Conservation (phyloP, 2,888 invertebrate species). For the Cryptus viduatorius region DNA sequence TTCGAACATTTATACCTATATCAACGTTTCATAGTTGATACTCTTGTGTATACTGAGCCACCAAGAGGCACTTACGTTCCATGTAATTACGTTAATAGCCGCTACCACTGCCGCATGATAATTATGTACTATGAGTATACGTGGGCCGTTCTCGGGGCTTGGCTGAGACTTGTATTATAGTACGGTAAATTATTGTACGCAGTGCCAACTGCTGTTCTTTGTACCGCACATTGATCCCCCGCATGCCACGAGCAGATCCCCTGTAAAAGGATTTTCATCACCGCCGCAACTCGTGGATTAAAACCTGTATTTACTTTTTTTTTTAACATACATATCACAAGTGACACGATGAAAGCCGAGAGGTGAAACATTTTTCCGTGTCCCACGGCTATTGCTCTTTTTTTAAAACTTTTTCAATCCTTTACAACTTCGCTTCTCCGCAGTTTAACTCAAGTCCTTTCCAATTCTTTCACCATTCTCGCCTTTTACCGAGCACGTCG, state of each 20-base stretch:
- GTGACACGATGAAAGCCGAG: background rate
- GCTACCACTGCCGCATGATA: conserved; percentile 67
- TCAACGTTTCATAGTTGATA: conserved; percentile 53
- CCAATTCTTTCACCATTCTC: background rate
- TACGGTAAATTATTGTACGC: conserved; percentile 55
- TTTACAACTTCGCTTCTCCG: background rate
- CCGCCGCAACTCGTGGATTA: background rate
- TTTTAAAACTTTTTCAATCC: background rate
- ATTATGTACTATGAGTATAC: conserved; percentile 60
- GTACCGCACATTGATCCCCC: background rate
- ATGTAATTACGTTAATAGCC: conserved; percentile 70
- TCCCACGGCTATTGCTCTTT: conserved; percentile 3
- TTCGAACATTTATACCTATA: conserved; percentile 48
- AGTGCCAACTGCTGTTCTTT: conserved; percentile 9
- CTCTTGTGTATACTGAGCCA: conserved; percentile 48
- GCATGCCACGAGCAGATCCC: background rate
- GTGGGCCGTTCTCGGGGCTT: conserved; percentile 44
- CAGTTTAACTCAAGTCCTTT: background rate
- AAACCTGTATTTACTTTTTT: background rate
- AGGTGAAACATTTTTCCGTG: background rate
- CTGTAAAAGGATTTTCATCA: background rate
- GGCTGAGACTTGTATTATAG: conserved; percentile 15
- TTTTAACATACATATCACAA: background rate
- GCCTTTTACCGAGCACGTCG: background rate
- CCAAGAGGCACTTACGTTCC: conserved; percentile 67